Conservation (phyloP, 1,140 invertebrate genomes). For the Drosophila nebulosa region DNA sequence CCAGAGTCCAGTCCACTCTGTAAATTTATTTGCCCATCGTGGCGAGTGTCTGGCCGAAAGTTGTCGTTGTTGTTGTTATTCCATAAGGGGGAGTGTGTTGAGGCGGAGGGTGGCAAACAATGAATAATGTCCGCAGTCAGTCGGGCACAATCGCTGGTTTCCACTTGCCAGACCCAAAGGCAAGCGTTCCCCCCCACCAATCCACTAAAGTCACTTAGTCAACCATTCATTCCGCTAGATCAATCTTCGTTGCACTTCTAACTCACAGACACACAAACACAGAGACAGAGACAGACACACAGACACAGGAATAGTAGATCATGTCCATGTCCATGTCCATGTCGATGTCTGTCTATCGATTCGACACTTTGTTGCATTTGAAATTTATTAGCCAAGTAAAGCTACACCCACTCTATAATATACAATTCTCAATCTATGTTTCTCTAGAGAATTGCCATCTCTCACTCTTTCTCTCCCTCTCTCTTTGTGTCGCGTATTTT, state of each 20-base stretch:
- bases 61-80: slow-evolving; percentile 45
- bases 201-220: slow-evolving; percentile 23
- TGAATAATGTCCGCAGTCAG: slow-evolving; percentile 69
- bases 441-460: neutral
- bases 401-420: neutral
- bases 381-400: slow-evolving; percentile 69
- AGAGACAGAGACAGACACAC: neutral
- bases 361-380: slow-evolving; percentile 77
- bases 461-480: neutral
- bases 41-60: slow-evolving; percentile 65
- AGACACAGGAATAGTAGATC: neutral
- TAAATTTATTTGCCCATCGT: slow-evolving; percentile 76
- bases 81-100: slow-evolving; percentile 4
- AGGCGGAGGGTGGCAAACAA: slow-evolving; percentile 37
- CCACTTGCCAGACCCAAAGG: slow-evolving; percentile 42
- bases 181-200: slow-evolving; percentile 8
- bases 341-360: slow-evolving; percentile 65
- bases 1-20: slow-evolving; percentile 29
- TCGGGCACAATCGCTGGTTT: slow-evolving; percentile 64
- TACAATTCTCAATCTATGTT: too few relatives aligned
- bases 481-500: neutral
- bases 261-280: neutral
- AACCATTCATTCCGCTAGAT: slow-evolving; percentile 77
- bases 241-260: slow-evolving; percentile 74
- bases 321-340: slow-evolving; percentile 19